Percentiles rank a stretch among this genome's conserved stretches.
Conservation (phyloP, 2,113 vertebrate species). For the Tragelaphus imberbis region DNA sequence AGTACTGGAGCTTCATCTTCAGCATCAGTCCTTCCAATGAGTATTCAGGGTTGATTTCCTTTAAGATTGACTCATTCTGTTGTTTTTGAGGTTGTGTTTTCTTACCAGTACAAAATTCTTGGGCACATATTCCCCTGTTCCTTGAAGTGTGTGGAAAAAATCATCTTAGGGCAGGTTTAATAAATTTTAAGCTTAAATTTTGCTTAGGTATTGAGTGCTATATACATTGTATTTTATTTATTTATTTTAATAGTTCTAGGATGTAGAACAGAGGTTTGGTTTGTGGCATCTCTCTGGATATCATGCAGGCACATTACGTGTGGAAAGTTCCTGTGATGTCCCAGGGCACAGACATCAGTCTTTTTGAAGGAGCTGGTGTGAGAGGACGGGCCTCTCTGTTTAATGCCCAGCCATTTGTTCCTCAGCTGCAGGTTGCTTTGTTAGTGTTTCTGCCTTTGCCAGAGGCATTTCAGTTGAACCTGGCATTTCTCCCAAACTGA, state of each 20-base stretch:
- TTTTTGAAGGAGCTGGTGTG: background rate
- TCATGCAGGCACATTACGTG: background rate
- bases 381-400: background rate
- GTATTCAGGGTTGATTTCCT: background rate
- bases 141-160: background rate
- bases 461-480: slow-evolving; percentile 36
- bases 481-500: slow-evolving; percentile 25
- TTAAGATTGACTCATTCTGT: background rate
- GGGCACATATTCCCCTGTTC: background rate
- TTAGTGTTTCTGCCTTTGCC: slow-evolving; percentile 21
- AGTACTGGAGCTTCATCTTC: background rate
- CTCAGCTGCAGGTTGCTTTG: slow-evolving; percentile 35
- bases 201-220: background rate
- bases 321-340: background rate
- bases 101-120: background rate
- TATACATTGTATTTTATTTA: background rate
- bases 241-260: background rate
- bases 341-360: background rate
- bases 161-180: background rate
- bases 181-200: background rate
- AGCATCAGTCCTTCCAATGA: background rate
- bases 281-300: background rate
- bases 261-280: slow-evolving; percentile 15
- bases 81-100: background rate
- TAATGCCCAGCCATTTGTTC: slow-evolving; percentile 48